A percentile compares a stretch with the other conserved stretches of the same genome.
Conservation (phyloP, 2,888 invertebrate genomes). For the Biston stratarius region DNA sequence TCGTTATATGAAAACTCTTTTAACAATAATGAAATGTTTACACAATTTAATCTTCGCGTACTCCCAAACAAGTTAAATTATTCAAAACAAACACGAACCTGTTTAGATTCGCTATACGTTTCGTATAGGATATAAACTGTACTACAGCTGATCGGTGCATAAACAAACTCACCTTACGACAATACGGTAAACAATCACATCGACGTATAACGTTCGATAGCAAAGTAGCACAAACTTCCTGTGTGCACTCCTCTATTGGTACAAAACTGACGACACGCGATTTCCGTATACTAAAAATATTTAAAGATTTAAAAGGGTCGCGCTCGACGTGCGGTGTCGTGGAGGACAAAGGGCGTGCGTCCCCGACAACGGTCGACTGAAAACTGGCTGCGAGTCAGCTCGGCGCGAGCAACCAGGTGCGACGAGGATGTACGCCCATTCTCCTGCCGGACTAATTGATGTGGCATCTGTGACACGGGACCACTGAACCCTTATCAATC, state of each 20-base stretch:
- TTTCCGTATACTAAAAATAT: conserved; percentile 78
- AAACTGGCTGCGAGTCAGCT: conserved; percentile 54
- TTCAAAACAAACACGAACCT: conserved; percentile 28
- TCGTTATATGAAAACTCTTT: conserved; percentile 25
- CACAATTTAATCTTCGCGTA: conserved; percentile 27
- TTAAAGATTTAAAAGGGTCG: conserved; percentile 70
- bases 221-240: conserved; percentile 60
- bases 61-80: conserved; percentile 33
- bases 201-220: conserved; percentile 63
- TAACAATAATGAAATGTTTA: conserved; percentile 31
- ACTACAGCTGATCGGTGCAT: conserved; percentile 72
- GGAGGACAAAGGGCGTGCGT: conserved; percentile 72
- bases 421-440: conserved; percentile 55
- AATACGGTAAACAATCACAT: conserved; percentile 67
- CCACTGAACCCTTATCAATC: conserved; percentile 47
- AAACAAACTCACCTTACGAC: conserved; percentile 73
- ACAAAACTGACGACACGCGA: conserved; percentile 63
- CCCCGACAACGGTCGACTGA: conserved; percentile 66
- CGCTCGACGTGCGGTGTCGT: conserved; percentile 49
- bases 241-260: conserved; percentile 53
- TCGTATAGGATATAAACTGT: conserved; percentile 15
- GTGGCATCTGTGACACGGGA: conserved; percentile 55
- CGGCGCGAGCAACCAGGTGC: conserved; percentile 65
- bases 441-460: conserved; percentile 63
- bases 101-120: conserved; percentile 15